These are phyloP conservation scores for Calephelis nemesis DNA, from an alignment of 1,140 invertebrate genomes.

Conservation along the genomic window DNA sequence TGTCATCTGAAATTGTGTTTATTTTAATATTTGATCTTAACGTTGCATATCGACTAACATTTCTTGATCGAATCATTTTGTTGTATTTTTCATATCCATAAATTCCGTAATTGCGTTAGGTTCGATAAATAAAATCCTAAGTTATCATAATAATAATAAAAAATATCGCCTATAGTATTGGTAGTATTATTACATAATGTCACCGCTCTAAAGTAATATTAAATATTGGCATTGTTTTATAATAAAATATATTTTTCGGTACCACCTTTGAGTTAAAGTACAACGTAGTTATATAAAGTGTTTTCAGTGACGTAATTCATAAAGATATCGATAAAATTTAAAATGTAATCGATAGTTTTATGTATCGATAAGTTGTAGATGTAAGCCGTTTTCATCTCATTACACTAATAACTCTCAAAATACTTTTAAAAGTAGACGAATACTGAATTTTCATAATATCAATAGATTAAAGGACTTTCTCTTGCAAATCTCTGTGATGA, in stretches of 20 bases:
- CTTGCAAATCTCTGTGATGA: conserved; percentile 74
- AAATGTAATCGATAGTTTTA: conserved; percentile 63
- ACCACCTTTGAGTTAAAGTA: conserved; percentile 79
- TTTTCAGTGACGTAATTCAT: conserved; percentile 67
- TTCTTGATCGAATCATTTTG: conserved; percentile 74
- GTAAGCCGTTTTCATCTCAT: conserved; percentile 71
- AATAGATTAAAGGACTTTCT: conserved; percentile 68
- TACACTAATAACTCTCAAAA: conserved; percentile 61
- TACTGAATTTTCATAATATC: conserved; percentile 72
- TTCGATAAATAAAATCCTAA: conserved; percentile 49
- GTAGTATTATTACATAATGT: conserved; percentile 48
- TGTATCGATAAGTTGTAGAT: conserved; percentile 46
- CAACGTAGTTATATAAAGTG: conserved; percentile 72
- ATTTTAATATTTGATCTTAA: conserved; percentile 58
- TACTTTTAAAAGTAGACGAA: conserved; percentile 55
- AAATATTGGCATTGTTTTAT: conserved; percentile 68
- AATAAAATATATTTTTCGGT: conserved; percentile 75
- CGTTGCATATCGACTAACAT: conserved; percentile 77
- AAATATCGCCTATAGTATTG: conserved; percentile 56
- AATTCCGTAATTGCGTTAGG: conserved; percentile 61
- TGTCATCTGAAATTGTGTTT: conserved; percentile 61
- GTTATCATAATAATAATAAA: conserved; percentile 59
- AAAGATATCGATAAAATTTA: conserved; percentile 59
- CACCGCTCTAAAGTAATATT: conserved; percentile 62
- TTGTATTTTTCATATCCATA: conserved; percentile 69